A percentile compares a stretch with the other conserved stretches of the same genome.
Conservation (phyloP, 1,140 invertebrate species). For the Papilio xuthus region DNA sequence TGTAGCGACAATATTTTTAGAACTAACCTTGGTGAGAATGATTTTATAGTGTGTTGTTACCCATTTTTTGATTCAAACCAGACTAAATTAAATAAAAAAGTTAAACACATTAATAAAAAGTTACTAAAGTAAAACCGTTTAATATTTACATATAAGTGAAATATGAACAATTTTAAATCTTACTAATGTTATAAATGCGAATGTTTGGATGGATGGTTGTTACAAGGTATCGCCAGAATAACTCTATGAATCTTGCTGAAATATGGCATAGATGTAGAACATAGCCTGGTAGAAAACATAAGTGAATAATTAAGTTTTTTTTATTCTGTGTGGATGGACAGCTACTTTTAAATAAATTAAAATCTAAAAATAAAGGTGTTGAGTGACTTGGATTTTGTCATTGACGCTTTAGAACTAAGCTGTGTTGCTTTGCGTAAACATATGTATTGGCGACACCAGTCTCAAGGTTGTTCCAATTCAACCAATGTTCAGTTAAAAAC, state of each 20-base stretch:
- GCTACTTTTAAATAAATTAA: neutral
- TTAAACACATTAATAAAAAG: neutral
- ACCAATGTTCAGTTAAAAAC: conserved; percentile 38
- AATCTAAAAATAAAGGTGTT: neutral
- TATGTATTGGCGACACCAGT: conserved; percentile 44
- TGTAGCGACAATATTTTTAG: conserved; percentile 9
- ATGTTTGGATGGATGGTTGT: too few species aligned
- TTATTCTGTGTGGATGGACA: too few species aligned
- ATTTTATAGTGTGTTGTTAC: conserved; percentile 11
- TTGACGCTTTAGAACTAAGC: conserved; percentile 46
- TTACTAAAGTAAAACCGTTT: too few species aligned
- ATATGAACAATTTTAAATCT: neutral
- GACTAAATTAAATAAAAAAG: neutral
- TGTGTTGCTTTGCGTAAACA: conserved; percentile 53
- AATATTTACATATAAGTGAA: neutral
- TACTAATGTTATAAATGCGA: too few species aligned
- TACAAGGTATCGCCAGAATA: too few species aligned
- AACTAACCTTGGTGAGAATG: conserved; percentile 5
- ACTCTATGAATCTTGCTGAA: too few species aligned
- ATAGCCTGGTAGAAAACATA: too few species aligned
- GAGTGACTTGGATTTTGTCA: conserved; percentile 41
- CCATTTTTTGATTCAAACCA: neutral
- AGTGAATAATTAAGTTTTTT: too few species aligned
- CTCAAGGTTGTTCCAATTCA: conserved; percentile 51
- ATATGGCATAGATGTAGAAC: too few species aligned